A percentile compares a stretch with the other conserved stretches of the same genome.
Evolutionary conservation across 2,797 vertebrate genomes (phyloP).

Genomic region (Microctenopoma lineatum): DNA sequence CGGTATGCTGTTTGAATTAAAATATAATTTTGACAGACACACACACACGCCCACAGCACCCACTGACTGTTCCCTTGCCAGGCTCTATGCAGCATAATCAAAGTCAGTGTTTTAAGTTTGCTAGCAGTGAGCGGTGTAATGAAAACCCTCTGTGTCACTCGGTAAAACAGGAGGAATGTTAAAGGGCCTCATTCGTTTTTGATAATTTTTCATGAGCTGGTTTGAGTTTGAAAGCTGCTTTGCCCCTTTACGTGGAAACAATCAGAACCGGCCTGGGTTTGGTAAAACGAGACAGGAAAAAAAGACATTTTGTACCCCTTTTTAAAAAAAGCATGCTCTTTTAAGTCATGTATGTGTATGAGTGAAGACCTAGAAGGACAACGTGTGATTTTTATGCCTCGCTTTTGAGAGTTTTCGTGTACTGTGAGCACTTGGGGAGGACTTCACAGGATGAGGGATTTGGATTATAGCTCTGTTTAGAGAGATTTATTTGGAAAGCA

Average conservation of each 20-base stretch:
- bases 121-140: conserved; percentile 70
- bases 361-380: conserved; percentile 7
- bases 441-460: conserved; percentile 78
- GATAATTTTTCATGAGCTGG: conserved; percentile 74
- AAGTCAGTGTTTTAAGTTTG: conserved; percentile 71
- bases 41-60: conserved; percentile 62
- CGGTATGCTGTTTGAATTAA: conserved; percentile 54
- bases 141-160: conserved; percentile 75
- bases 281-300: conserved; percentile 48
- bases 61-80: conserved; percentile 71
- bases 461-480: conserved; percentile 76
- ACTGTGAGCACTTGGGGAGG: conserved; percentile 52
- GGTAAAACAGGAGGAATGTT: conserved; percentile 64
- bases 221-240: conserved; percentile 66
- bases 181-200: conserved; percentile 66
- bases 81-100: conserved; percentile 71
- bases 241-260: conserved; percentile 64
- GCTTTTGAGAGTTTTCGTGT: conserved; percentile 42
- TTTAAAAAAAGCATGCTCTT: not conserved
- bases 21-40: conserved; percentile 63
- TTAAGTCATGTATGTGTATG: conserved; percentile 2
- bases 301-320: not conserved
- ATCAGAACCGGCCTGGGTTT: conserved; percentile 41
- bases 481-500: conserved; percentile 86
- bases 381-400: conserved; percentile 37